Base-by-base conservation (phyloP, 2,113 vertebrate species). In the Xerus inauris region DNA sequence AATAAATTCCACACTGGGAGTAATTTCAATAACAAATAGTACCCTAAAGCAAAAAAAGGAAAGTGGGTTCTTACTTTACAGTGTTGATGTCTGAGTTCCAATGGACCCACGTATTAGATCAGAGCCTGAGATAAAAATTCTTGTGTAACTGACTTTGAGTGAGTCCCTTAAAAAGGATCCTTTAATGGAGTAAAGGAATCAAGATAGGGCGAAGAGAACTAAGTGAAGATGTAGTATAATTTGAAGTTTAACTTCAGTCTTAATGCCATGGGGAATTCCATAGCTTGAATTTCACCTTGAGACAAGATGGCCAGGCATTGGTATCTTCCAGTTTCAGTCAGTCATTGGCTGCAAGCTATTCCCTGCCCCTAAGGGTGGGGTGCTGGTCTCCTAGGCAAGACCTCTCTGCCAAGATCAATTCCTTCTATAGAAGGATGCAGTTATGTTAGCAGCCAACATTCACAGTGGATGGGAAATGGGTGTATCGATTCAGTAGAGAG, bases 151-250 rank as follows among this genome's bases (percentile, higher is more conserved):
- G 32, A 79, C 45, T 95, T 93, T 88, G 14, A 84, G 32, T 32
- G 13, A 57, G 28, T 80, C 4, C 17, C 57, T 22, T 79, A 47
- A 80, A 42, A 93, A 88, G 42, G 22, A 64, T 89, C 47, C 45
- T 93, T 14, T 94, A 83, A 90, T 94, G 30, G 24, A 47, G 42
- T 84, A 30, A 93, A 84, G 38, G 65, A 88, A 75, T 96, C 82
- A 91, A 84, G 72, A 59, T 32, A 91, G 32, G 3, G 49, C 6
- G 28, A 32, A 6, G 67, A 65, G 42, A 75, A 40, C 16, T 72
- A 96, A 87, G 38, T 8, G 7, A 89, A 87, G 38, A 73, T 42
- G 30, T 79, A 28, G 17, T 87, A 12, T 83, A 62, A 76, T 11
- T n/a, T 65, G 32, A 32, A 95, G 28, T 49, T 24, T 83, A 87